These are phyloP conservation scores for Rhopalosiphum nymphaeae DNA, from an alignment of 2,888 invertebrate genomes.

Conservation along the genomic window DNA sequence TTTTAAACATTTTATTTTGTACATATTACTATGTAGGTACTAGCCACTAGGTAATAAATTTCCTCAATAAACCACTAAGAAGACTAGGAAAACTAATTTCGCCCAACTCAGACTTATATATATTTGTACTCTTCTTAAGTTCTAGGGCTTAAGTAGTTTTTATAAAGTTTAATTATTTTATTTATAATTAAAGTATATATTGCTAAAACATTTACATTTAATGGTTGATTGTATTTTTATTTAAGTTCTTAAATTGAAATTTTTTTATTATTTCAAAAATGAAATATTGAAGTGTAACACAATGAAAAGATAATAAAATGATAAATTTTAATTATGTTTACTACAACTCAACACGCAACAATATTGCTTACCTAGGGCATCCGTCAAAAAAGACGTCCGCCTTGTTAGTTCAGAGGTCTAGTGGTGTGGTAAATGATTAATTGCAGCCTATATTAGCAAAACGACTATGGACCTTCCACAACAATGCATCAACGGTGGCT, in stretches of 20 bases:
- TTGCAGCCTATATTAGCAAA: constrained; percentile 51
- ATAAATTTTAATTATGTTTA: constrained; percentile 17
- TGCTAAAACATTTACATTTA: not conserved
- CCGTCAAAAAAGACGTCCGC: constrained; percentile 28
- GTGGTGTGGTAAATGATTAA: constrained; percentile 47
- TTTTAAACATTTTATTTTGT: not conserved
- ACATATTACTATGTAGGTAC: not conserved
- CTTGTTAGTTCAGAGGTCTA: constrained; percentile 25
- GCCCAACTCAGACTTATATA: not conserved
- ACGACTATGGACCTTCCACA: constrained; percentile 25
- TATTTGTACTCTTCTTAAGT: constrained; percentile 10
- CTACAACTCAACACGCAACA: not conserved
- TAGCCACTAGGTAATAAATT: not conserved
- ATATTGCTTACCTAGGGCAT: constrained; percentile 35
- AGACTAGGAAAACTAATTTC: constrained; percentile 3
- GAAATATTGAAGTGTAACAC: not conserved
- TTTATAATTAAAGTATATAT: not conserved
- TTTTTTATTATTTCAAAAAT: not conserved
- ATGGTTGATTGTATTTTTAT: not conserved
- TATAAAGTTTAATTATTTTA: constrained; percentile 13
- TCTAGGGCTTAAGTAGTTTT: constrained; percentile 8
- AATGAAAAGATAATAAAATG: not conserved
- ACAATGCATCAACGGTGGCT: constrained; percentile 36
- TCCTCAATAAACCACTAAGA: not conserved
- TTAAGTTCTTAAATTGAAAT: not conserved